A percentile compares a stretch with the other conserved stretches of the same genome.
phyloP scores from a whole-genome alignment of 1,140 invertebrate genomes.

The Drosophila teissieri region DNA sequence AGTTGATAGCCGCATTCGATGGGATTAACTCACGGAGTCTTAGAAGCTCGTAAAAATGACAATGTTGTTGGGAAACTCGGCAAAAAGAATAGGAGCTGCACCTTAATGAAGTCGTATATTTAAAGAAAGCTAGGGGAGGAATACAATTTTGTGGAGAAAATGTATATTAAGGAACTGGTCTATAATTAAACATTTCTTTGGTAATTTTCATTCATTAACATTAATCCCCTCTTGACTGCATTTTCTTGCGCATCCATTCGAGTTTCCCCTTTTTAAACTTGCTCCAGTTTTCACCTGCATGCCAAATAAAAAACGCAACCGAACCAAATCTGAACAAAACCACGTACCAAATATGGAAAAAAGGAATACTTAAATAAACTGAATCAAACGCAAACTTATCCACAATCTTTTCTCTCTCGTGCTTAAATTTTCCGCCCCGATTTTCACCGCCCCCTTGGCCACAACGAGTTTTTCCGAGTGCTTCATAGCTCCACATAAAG shows the following conservation, averaged over 20 bases:
- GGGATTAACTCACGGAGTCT: constrained; percentile 46
- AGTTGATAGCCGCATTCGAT: constrained; percentile 59
- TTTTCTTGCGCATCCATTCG: constrained; percentile 18
- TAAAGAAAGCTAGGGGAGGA: too few species aligned
- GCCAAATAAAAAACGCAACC: constrained; percentile 26
- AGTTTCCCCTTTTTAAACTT: constrained; percentile 35
- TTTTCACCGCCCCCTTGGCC: not conserved
- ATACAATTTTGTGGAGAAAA: not conserved
- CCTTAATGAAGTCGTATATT: constrained; percentile 26
- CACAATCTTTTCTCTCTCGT: constrained; percentile 41
- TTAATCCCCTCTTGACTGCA: not conserved
- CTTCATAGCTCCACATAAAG: constrained; percentile 59
- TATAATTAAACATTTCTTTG: constrained; percentile 12
- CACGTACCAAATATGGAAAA: constrained; percentile 17
- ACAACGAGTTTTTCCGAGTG: constrained; percentile 27
- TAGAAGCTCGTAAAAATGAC: constrained; percentile 29
- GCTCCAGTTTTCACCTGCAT: constrained; percentile 46
- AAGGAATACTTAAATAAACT: constrained; percentile 36
- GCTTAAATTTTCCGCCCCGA: not conserved
- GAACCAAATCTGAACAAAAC: constrained; percentile 28
- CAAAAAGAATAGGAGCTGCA: not conserved
- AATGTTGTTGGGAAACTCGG: constrained; percentile 6
- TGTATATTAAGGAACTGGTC: not conserved
- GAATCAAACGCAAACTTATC: constrained; percentile 54
- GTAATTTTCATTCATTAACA: not conserved